These are phyloP conservation scores for Drosophila kambysellisi DNA, from an alignment of 2,888 invertebrate species.

Conservation along the genomic window DNA sequence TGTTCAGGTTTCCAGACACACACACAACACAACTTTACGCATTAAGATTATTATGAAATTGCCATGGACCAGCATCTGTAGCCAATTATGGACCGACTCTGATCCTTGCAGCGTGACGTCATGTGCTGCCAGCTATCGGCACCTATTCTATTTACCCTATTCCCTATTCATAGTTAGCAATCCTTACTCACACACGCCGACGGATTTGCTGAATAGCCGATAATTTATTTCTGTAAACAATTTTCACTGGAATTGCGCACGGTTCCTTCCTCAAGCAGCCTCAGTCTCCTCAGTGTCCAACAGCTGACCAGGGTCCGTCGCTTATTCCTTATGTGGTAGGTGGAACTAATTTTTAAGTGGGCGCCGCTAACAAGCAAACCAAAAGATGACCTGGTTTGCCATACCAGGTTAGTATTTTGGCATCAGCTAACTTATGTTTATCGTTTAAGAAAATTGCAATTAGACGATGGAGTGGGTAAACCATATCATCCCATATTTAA, in stretches of 20 bases:
- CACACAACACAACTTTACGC: conserved; percentile 60
- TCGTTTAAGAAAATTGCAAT: not conserved
- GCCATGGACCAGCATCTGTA: conserved; percentile 69
- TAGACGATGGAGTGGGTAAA: not conserved
- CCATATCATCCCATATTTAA: not conserved
- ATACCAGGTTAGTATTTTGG: conserved; percentile 53
- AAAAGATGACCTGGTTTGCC: conserved; percentile 8
- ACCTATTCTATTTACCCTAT: conserved; percentile 34
- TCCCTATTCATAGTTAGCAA: conserved; percentile 7
- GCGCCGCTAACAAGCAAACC: conserved; percentile 68
- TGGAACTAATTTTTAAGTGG: conserved; percentile 79
- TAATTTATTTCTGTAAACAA: conserved; percentile 82
- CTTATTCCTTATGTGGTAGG: conserved; percentile 39
- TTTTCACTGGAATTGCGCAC: conserved; percentile 71
- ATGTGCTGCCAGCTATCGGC: conserved; percentile 59
- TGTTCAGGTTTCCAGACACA: conserved; percentile 29
- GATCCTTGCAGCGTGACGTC: conserved; percentile 72
- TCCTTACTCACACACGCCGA: conserved; percentile 29
- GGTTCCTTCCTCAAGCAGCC: conserved; percentile 32
- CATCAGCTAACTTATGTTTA: conserved; percentile 45
- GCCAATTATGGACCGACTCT: conserved; percentile 61
- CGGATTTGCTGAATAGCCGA: conserved; percentile 64
- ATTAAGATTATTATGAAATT: conserved; percentile 71
- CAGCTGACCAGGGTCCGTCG: conserved; percentile 69
- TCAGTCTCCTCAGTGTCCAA: conserved; percentile 45